Evolutionary conservation across 2,113 vertebrate genomes (phyloP), one percentile per base, ranked within the genome.

Genomic region (Chelonoidis abingdonii): DNA sequence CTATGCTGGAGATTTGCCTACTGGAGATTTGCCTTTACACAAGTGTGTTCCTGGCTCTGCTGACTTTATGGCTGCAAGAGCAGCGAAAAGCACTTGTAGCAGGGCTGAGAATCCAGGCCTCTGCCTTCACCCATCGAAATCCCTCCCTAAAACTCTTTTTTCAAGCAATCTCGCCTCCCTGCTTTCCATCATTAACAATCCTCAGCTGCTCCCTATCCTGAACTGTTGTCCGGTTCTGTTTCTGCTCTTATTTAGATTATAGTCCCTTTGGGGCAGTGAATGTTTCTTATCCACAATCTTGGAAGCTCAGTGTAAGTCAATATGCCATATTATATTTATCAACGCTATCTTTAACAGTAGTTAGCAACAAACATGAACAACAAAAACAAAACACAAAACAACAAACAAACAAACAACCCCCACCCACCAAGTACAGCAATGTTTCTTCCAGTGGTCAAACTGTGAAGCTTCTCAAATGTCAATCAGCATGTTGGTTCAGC

Each of bases 111-210:
- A 96, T 96, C 92, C 93, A 75, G 75, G 95, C 82, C 82, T 97
- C 90, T 83, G 25, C 90, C 92, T 93, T 96, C 96, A 93, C 96
- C 95, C 96, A 95, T 95, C 89, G 94, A 97, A 96, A 97, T 96
- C 85, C 85, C 79, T 92, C 94, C 92, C 96, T 91, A 93, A 95
- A 90, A 94, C 79, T 94, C 93, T 84, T 95, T 95, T 79, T 97
- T 97, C 84, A 88, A 88, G 94, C 87, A 96, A 95, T 87, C 83
- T 95, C 79, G 89, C n/a, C 22, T 82, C 7, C 81, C 83, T 91
- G 62, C 65, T 94, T 93, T 95, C 90, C 85, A 89, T 57, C 2
- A 0, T 83, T 4, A 24, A 59, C 72, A 91, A 93, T 86, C 87
- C 95, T 52, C 93, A 95, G 94, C 94, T 96, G 86, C n/a, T 82